Conservation (phyloP, 35 echinoderm and acorn worm species). For the Stichopus chloronotus region DNA sequence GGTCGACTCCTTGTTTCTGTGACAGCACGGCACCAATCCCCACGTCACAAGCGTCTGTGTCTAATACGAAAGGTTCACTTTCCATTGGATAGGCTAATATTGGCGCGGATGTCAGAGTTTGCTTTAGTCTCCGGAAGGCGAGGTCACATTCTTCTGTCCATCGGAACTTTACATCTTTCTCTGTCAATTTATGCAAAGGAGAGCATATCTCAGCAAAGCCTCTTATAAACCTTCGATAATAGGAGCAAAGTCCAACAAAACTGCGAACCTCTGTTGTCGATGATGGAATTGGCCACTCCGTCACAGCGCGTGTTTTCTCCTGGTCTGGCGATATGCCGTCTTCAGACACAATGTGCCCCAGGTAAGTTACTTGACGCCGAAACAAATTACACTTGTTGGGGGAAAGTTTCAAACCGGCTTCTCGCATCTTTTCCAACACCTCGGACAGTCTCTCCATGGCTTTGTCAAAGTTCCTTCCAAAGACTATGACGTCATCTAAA, state of each 20-base stretch:
- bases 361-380: conserved; percentile 44
- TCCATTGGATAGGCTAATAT: too few species aligned
- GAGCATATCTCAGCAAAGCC: conserved; percentile 54
- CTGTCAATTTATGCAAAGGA: conserved; percentile 58
- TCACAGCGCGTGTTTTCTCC: conserved; percentile 32
- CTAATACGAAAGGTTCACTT: too few species aligned
- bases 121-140: too few species aligned
- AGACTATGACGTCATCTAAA: too few species aligned
- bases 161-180: too few species aligned
- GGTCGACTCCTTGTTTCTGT: too few species aligned
- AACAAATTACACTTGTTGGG: conserved; percentile 55
- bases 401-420: conserved; percentile 57
- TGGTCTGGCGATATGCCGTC: conserved; percentile 44
- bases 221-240: conserved; percentile 64
- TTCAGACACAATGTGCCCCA: conserved; percentile 57
- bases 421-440: too few species aligned
- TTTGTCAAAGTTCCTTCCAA: too few species aligned
- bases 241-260: conserved; percentile 54
- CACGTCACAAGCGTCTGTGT: too few species aligned
- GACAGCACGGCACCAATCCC: too few species aligned
- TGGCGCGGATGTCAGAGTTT: too few species aligned
- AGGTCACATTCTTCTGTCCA: conserved; percentile 32
- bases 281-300: conserved; percentile 45
- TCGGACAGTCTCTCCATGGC: too few species aligned
- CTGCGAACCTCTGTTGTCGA: conserved; percentile 53